Evolutionary conservation across 1,140 invertebrate genomes (phyloP), one percentile per base, ranked within the genome.

Genomic region (Lepidurus apus): DNA sequence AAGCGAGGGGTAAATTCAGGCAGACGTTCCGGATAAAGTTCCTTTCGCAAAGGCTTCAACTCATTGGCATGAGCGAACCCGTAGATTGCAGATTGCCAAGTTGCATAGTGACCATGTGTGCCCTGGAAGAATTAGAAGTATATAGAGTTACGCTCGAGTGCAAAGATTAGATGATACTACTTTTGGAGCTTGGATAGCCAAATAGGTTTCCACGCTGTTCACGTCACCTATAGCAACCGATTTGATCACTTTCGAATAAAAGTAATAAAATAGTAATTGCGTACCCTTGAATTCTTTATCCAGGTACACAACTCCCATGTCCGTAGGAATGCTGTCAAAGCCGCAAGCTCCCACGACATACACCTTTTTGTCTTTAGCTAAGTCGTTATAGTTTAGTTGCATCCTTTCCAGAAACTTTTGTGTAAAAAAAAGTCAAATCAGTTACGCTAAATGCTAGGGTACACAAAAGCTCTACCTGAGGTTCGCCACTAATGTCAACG

Each of bases 401-500:
- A 97, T 94, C 42, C 82, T 86, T 85, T 98, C 95, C 84, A 98
- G 91, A 83, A 90, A 98, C 90, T 96, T 34, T 34, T 3, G 34
- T 34, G 84, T 43, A 83, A 80, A 43, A 77, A 77, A 80, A 73
- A n/a, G 17, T 65, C 45, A 17, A 10, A 11, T 11, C 45, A 47
- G 4, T 10, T 47, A 21, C 10, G 53, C 17, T 74, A 21, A 77
- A 21, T 43, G 21, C 43, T 24, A 78, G 76, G 43, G 78, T 77
- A 76, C 10, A 43, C 26, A n/a, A 9, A 80, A 21, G 26, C 6
- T 76, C 81, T 82, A 87, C 87, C 85, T 91, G 88, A 1, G 94
- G 92, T 86, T 98, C 96, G 17, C 94, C 96, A 84, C 90, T 93
- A 21, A 98, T 91, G 87, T 99, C 97, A 7, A 98, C 89, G 84